phyloP scores from a whole-genome alignment of 2,113 vertebrate genomes.

The Glaucomys volans region DNA sequence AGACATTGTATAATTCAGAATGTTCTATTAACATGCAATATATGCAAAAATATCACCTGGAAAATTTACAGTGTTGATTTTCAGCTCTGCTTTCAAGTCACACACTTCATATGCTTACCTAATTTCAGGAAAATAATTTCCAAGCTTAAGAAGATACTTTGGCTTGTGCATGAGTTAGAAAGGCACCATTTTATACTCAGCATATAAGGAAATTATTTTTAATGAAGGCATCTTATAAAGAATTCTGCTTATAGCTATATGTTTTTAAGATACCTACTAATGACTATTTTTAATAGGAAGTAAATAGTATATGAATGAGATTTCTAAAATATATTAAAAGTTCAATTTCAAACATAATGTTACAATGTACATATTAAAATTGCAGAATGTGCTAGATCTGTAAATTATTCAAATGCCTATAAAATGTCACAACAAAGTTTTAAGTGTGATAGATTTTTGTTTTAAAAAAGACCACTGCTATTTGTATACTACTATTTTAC shows the following conservation, averaged over 20 bases:
- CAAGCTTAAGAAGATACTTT: background rate
- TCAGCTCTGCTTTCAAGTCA: constrained; percentile 49
- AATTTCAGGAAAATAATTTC: constrained; percentile 33
- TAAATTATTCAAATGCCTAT: background rate
- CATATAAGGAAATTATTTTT: background rate
- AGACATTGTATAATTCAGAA: background rate
- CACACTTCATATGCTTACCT: background rate
- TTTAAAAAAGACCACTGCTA: constrained; percentile 78
- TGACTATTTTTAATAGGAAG: background rate
- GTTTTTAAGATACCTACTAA: constrained; percentile 8
- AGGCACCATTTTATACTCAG: background rate
- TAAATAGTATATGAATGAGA: constrained; percentile 18
- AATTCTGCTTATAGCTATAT: background rate
- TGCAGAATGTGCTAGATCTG: background rate
- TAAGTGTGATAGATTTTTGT: constrained; percentile 66
- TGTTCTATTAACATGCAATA: background rate
- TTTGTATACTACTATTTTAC: constrained; percentile 72
- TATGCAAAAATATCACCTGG: background rate
- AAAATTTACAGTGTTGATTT: constrained; percentile 30
- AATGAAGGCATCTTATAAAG: background rate
- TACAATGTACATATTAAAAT: background rate
- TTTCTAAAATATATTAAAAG: constrained; percentile 2
- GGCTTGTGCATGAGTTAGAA: background rate
- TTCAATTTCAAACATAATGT: constrained; percentile 31
- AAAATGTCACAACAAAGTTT: constrained; percentile 37